These are phyloP conservation scores for Spisula solida DNA, from an alignment of 2,888 invertebrate genomes.

Conservation along the genomic window DNA sequence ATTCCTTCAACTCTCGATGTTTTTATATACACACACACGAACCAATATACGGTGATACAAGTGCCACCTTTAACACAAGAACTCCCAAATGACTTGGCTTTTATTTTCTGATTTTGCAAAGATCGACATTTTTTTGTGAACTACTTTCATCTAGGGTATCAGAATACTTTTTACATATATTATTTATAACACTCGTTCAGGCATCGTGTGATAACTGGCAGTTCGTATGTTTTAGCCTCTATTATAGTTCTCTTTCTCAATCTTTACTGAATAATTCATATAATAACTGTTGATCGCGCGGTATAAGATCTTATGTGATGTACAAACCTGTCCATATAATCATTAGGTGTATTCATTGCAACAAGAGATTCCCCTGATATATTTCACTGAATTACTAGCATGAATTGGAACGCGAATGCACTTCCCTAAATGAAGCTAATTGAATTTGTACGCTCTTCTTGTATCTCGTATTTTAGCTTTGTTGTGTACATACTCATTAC, in stretches of 20 bases:
- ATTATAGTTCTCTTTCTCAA: background rate
- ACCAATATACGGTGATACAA: background rate
- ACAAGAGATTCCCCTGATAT: background rate
- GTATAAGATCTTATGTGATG: background rate
- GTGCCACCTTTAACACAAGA: background rate
- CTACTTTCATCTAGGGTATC: background rate
- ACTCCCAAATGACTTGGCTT: background rate
- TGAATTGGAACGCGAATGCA: background rate
- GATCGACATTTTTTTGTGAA: background rate
- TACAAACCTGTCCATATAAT: background rate
- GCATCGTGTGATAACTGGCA: background rate
- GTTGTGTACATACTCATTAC: background rate
- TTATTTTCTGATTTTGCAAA: background rate
- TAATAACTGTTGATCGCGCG: background rate
- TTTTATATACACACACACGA: background rate
- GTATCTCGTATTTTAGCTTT: background rate
- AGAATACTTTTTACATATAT: background rate
- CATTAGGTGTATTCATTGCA: conserved; percentile 3
- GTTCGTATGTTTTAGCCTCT: background rate
- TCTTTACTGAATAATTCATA: conserved; percentile 9
- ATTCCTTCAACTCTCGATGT: background rate
- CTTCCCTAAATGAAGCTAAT: background rate
- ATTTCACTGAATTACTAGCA: background rate
- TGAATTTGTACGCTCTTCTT: background rate
- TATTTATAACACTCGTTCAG: background rate